A percentile compares a stretch with the other conserved stretches of the same genome.
These are phyloP conservation scores for Datnioides undecimradiatus DNA, from an alignment of 2,113 vertebrate genomes.

Conservation along the genomic window DNA sequence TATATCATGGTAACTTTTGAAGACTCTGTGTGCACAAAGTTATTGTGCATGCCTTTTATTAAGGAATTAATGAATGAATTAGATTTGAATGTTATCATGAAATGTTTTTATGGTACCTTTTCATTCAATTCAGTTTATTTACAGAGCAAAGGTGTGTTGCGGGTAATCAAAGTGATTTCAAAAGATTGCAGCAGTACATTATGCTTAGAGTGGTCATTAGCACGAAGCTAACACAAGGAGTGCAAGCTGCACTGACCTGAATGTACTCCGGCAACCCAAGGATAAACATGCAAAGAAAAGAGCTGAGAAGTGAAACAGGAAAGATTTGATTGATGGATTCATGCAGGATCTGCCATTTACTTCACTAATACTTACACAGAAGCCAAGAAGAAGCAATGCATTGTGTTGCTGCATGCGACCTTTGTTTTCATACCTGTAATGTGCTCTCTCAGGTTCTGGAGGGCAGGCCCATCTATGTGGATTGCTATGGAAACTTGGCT, in stretches of 20 bases:
- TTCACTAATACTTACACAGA: too few relatives aligned
- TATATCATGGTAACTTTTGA: too few relatives aligned
- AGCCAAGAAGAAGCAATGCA: background rate
- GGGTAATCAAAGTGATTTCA: background rate
- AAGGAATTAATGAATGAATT: too few relatives aligned
- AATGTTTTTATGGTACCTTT: background rate
- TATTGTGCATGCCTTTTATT: too few relatives aligned
- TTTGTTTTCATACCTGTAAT: background rate
- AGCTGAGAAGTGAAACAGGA: background rate
- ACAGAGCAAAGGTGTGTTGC: background rate
- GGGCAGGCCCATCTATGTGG: constrained; percentile 95
- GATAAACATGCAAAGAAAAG: background rate
- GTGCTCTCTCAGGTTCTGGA: constrained; percentile 90
- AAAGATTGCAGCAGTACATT: background rate
- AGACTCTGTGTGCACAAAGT: too few relatives aligned
- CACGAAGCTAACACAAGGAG: background rate
- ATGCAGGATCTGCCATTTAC: background rate
- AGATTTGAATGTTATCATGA: too few relatives aligned
- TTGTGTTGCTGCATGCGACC: background rate
- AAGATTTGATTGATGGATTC: background rate
- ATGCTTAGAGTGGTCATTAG: background rate
- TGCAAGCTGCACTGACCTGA: background rate
- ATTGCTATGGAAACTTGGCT: constrained; percentile 97
- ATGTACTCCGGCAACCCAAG: background rate
- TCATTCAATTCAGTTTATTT: background rate